These are phyloP conservation scores for Dicrurus megarhynchus DNA, from an alignment of 2,113 vertebrate genomes.

Conservation along the genomic window DNA sequence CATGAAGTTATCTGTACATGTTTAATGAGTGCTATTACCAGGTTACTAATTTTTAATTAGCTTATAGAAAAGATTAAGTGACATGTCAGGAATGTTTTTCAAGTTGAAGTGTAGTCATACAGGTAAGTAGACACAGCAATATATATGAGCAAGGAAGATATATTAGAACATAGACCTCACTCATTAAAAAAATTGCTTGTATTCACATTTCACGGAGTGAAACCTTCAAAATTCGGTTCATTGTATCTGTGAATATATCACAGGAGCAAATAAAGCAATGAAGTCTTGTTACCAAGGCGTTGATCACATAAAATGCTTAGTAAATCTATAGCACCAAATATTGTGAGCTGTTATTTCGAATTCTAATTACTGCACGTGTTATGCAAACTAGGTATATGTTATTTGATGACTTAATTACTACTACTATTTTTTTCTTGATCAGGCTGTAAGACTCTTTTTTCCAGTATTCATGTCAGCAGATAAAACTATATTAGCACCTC, in stretches of 20 bases:
- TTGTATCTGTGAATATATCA: neutral
- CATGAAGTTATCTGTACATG: neutral
- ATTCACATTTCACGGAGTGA: neutral
- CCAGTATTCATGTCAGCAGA: neutral
- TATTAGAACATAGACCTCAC: accelerated
- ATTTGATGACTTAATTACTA: neutral
- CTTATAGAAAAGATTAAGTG: neutral
- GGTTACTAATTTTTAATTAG: neutral
- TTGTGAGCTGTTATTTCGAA: neutral
- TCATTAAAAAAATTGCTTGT: neutral
- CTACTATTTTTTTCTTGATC: neutral
- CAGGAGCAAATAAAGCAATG: neutral
- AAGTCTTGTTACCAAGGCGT: neutral
- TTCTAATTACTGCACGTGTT: neutral
- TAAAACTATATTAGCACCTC: neutral
- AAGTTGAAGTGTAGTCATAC: neutral
- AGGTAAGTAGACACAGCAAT: neutral
- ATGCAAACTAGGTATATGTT: neutral
- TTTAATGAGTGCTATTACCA: neutral
- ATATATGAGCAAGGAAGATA: neutral
- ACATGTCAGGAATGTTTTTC: neutral
- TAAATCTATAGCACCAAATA: neutral
- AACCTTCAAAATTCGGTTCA: neutral
- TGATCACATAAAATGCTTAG: neutral
- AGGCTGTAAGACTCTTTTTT: neutral